phyloP scores from a whole-genome alignment of 2,113 vertebrate genomes.

The Romanogobio albipinnatus region DNA sequence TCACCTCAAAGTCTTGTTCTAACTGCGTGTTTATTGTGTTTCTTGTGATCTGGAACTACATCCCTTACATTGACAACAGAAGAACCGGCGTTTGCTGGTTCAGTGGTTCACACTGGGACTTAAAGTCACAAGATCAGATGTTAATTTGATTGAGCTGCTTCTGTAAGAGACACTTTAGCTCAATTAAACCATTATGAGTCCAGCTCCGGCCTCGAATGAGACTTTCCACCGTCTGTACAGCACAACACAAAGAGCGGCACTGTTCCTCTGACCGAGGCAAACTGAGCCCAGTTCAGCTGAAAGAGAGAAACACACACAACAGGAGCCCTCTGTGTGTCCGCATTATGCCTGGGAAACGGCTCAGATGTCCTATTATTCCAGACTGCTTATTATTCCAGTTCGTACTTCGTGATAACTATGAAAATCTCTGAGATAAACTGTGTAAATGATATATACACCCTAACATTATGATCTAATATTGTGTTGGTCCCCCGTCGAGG shows the following conservation, averaged over 20 bases:
- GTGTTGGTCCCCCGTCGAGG: too few relatives aligned
- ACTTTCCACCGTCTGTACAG: not conserved
- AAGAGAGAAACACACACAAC: not conserved
- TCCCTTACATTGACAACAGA: not conserved
- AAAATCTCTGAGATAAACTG: too few relatives aligned
- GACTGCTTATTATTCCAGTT: not conserved
- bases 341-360: not conserved
- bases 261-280: not conserved
- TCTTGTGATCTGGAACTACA: not conserved
- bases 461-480: too few relatives aligned
- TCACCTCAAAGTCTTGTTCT: not conserved
- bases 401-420: too few relatives aligned
- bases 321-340: not conserved
- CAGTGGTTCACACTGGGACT: not conserved
- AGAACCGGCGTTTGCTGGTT: not conserved
- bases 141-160: slow-evolving; percentile 7
- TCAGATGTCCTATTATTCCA: not conserved
- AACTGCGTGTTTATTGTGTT: too few relatives aligned
- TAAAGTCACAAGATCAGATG: not conserved
- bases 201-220: not conserved
- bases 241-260: slow-evolving; percentile 2
- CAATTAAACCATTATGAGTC: slow-evolving; percentile 24
- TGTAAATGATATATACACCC: too few relatives aligned
- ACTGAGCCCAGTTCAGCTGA: not conserved
- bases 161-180: slow-evolving; percentile 1